A percentile compares a stretch with the other conserved stretches of the same genome.
Evolutionary conservation across 2,888 invertebrate genomes (phyloP).

Genomic region (Vandiemenella viatica): DNA sequence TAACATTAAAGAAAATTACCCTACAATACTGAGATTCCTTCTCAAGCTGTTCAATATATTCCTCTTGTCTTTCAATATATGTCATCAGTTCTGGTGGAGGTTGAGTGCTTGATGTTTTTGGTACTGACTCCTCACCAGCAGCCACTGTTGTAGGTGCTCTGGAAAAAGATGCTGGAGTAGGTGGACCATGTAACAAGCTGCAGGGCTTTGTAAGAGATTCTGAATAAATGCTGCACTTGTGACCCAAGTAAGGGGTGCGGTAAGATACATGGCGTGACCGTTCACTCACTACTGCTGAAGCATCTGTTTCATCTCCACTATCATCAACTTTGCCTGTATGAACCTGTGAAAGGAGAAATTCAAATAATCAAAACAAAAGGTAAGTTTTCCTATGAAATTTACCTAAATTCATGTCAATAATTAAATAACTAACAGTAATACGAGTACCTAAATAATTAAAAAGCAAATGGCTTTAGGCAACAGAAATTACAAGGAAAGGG

Average conservation of each 20-base stretch:
- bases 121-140: neutral
- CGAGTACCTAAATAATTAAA: no score
- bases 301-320: slow-evolving; percentile 16
- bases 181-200: slow-evolving; percentile 1
- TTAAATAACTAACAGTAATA: no score
- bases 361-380: no score
- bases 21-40: slow-evolving; percentile 71
- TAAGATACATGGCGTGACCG: slow-evolving; percentile 8
- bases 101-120: slow-evolving; percentile 7
- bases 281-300: slow-evolving; percentile 13
- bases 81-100: slow-evolving; percentile 55
- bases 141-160: neutral
- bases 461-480: no score
- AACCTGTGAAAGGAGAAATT: slow-evolving; percentile 1
- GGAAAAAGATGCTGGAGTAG: slow-evolving; percentile 2
- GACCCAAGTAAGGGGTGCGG: slow-evolving; percentile 7
- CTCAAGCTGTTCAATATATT: slow-evolving; percentile 74
- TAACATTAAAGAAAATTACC: no score
- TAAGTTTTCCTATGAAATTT: no score
- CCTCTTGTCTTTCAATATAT: slow-evolving; percentile 73
- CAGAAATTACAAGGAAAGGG: no score
- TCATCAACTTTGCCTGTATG: slow-evolving; percentile 13
- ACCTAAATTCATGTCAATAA: no score
- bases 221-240: slow-evolving; percentile 8
- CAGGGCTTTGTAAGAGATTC: slow-evolving; percentile 7